Evolutionary conservation across 2,888 invertebrate species (phyloP).

Genomic region (Drosophila cognata): DNA sequence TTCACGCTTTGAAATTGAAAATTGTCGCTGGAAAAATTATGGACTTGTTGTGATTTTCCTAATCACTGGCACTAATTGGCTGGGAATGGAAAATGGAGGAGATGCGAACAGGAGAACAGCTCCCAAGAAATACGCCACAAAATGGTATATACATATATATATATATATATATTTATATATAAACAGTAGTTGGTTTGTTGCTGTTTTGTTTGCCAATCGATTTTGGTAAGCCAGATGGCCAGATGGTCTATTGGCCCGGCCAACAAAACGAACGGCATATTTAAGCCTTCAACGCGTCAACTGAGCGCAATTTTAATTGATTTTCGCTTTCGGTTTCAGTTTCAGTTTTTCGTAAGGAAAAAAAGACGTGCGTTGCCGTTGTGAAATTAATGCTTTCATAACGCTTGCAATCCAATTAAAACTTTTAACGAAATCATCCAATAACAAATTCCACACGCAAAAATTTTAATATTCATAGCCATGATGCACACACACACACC

Average conservation of each 20-base stretch:
- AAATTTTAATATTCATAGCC: constrained; percentile 72
- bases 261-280: constrained; percentile 28
- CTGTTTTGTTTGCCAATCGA: constrained; percentile 16
- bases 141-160: background rate
- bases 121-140: background rate
- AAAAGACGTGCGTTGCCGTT: constrained; percentile 44
- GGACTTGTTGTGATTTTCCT: background rate
- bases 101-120: background rate
- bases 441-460: constrained; percentile 11
- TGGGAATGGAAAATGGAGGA: background rate
- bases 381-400: constrained; percentile 62
- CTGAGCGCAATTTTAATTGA: constrained; percentile 68
- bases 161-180: background rate
- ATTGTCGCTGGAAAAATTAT: background rate
- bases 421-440: constrained; percentile 63
- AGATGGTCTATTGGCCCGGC: constrained; percentile 8
- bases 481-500: constrained; percentile 20
- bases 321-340: constrained; percentile 54
- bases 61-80: background rate
- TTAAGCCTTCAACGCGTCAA: constrained; percentile 58
- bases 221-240: constrained; percentile 31
- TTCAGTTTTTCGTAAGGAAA: constrained; percentile 21
- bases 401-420: constrained; percentile 75
- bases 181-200: constrained; percentile 19
- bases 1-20: background rate